phyloP scores from a whole-genome alignment of 1,140 invertebrate species.

The Diorhabda carinulata region DNA sequence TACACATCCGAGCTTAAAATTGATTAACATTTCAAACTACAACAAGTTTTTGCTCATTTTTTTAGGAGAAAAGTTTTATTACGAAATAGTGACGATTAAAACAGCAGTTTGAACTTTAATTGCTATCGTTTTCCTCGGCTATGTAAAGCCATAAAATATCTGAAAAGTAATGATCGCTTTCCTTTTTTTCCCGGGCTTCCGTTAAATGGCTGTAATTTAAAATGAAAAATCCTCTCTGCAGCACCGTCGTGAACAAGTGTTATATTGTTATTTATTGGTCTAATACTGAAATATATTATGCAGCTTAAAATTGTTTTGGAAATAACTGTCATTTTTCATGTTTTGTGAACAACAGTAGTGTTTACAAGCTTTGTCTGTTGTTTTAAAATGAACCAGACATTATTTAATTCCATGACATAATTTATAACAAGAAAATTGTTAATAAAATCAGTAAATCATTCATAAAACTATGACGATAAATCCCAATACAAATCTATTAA shows the following conservation, averaged over 20 bases:
- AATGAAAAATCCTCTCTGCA: conserved; percentile 22
- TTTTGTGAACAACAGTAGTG: background rate
- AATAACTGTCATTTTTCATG: conserved; percentile 14
- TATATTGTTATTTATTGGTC: conserved; percentile 27
- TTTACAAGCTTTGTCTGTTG: no score
- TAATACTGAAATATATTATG: conserved; percentile 16
- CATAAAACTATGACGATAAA: no score
- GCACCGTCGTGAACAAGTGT: conserved; percentile 25
- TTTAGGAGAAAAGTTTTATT: no score
- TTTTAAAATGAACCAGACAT: background rate
- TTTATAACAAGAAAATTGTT: background rate
- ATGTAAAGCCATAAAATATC: conserved; percentile 18
- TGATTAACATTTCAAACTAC: no score
- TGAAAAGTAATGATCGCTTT: conserved; percentile 17
- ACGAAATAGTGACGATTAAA: background rate
- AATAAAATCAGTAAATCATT: background rate
- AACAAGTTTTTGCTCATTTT: no score
- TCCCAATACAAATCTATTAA: no score
- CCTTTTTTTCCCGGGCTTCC: conserved; percentile 9
- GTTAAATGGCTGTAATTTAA: conserved; percentile 26
- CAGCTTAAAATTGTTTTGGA: conserved; percentile 10
- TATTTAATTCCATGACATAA: background rate
- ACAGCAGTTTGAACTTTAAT: conserved; percentile 2
- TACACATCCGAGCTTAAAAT: no score
- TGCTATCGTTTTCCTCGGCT: background rate